Percentiles rank a stretch among this genome's conserved stretches.
Conservation (phyloP, 1,140 invertebrate genomes). For the Drosophila mauritiana region DNA sequence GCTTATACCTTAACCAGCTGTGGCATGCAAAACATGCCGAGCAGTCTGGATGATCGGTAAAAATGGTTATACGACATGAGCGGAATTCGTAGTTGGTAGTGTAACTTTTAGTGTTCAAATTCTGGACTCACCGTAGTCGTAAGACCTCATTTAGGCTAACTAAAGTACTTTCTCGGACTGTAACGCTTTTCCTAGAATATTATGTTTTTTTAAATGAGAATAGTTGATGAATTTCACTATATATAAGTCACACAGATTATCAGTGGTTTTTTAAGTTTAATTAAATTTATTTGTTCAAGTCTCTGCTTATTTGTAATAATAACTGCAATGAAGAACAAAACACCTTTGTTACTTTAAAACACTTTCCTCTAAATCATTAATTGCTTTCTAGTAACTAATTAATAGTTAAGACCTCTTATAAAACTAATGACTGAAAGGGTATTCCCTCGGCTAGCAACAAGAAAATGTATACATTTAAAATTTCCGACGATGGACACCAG, state of each 20-base stretch:
- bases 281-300: too few relatives aligned
- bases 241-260: too few relatives aligned
- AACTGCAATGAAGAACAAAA: background rate
- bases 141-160: too few relatives aligned
- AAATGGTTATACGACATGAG: conserved; percentile 20
- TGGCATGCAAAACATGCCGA: conserved; percentile 31
- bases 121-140: background rate
- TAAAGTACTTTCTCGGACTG: too few relatives aligned
- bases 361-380: background rate
- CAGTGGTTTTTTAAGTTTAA: too few relatives aligned
- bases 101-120: conserved; percentile 3
- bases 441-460: conserved; percentile 2
- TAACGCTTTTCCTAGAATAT: too few relatives aligned
- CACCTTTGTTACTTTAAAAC: background rate
- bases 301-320: too few relatives aligned
- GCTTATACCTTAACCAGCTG: conserved; percentile 20
- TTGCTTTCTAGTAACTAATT: background rate
- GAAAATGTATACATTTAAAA: too few relatives aligned
- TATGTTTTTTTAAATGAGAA: too few relatives aligned
- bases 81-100: conserved; percentile 4
- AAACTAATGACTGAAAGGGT: conserved; percentile 27
- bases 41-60: background rate
- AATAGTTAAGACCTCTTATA: background rate
- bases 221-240: too few relatives aligned
- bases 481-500: conserved; percentile 6